Evolutionary conservation across 2,888 invertebrate species (phyloP).

Genomic region (Melinopterus prodromus): DNA sequence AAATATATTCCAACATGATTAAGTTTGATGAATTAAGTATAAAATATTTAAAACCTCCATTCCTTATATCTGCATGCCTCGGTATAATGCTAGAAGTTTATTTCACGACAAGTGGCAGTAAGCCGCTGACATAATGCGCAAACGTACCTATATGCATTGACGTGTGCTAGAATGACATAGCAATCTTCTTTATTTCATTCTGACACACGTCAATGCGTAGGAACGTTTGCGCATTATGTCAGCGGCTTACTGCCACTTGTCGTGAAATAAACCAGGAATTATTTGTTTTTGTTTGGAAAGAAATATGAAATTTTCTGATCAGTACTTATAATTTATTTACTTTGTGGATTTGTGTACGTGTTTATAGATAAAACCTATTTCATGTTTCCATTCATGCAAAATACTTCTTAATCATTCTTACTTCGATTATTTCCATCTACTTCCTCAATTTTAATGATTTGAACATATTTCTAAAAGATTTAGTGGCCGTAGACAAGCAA

Average conservation of each 20-base stretch:
- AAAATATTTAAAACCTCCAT: constrained; percentile 20
- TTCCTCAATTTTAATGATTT: constrained; percentile 24
- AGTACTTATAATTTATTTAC: not conserved
- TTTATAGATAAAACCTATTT: constrained; percentile 8
- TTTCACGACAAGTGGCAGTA: too few species aligned
- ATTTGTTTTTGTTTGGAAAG: not conserved
- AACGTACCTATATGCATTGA: too few species aligned
- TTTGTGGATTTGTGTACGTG: constrained; percentile 13
- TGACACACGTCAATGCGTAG: too few species aligned
- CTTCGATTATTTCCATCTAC: constrained; percentile 11
- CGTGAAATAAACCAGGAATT: constrained; percentile 22
- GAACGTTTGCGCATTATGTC: too few species aligned
- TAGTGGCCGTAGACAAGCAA: constrained; percentile 23
- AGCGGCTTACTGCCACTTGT: too few species aligned
- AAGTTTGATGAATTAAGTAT: not conserved
- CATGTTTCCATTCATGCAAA: constrained; percentile 12
- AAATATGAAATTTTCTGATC: constrained; percentile 23
- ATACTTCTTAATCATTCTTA: constrained; percentile 25
- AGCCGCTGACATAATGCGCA: too few species aligned
- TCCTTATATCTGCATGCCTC: not conserved
- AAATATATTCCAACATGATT: too few species aligned
- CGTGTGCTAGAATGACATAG: too few species aligned
- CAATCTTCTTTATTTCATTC: too few species aligned
- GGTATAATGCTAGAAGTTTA: constrained; percentile 15
- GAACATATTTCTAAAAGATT: constrained; percentile 11